These are phyloP conservation scores for Caiman crocodilus DNA, from an alignment of 2,797 vertebrate species.

Conservation along the genomic window DNA sequence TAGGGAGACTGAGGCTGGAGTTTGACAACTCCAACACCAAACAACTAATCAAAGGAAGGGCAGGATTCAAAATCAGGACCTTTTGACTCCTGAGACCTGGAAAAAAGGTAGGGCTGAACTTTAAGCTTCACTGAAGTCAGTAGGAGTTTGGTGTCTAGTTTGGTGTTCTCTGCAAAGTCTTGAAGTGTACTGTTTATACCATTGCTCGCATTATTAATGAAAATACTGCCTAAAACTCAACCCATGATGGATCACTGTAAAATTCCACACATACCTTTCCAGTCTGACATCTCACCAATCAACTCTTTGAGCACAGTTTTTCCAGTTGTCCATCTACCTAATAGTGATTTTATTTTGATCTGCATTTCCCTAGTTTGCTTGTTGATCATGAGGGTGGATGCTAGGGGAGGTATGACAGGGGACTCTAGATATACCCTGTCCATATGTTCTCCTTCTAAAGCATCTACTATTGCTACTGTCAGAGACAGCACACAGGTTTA, in stretches of 20 bases:
- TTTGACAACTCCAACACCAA: constrained; percentile 47
- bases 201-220: constrained; percentile 37
- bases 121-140: constrained; percentile 2
- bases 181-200: background rate
- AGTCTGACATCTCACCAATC: constrained; percentile 46
- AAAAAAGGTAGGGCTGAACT: constrained; percentile 39
- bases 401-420: no score
- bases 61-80: constrained; percentile 23
- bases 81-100: constrained; percentile 3
- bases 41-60: constrained; percentile 44
- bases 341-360: background rate
- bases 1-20: constrained; percentile 26
- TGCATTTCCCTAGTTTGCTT: background rate
- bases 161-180: no score
- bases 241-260: no score
- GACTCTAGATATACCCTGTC: no score
- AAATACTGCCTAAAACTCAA: constrained; percentile 30
- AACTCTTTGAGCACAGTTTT: constrained; percentile 53
- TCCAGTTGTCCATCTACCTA: constrained; percentile 56
- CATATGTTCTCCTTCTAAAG: no score
- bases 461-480: no score
- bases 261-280: constrained; percentile 28
- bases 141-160: background rate
- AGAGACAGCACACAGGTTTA: no score
- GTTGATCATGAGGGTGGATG: background rate